phyloP scores from a whole-genome alignment of 1,140 invertebrate genomes.

The Neotoxoptera formosana region DNA sequence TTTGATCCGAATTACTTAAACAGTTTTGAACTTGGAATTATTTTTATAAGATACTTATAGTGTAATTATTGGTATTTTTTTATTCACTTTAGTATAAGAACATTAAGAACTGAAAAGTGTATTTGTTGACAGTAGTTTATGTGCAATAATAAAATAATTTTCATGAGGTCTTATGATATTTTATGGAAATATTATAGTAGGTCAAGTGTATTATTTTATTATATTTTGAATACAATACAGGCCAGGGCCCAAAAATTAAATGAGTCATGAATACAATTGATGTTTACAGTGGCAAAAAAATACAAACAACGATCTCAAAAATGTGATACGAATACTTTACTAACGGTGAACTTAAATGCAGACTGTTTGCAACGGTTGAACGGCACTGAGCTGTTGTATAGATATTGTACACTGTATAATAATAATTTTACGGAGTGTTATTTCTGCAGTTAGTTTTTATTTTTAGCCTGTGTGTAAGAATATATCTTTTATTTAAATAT shows the following conservation, averaged over 20 bases:
- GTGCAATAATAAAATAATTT: background rate
- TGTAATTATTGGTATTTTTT: background rate
- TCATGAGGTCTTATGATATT: no score
- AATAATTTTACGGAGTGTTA: background rate
- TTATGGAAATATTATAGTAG: background rate
- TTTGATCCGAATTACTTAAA: background rate
- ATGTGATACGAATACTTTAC: background rate
- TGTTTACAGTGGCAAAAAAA: no score
- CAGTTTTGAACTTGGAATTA: conserved; percentile 2
- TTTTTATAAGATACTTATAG: background rate
- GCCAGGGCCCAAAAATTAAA: no score
- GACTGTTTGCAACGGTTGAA: no score
- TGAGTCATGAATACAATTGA: no score
- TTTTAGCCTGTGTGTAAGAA: background rate
- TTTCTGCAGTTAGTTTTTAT: background rate
- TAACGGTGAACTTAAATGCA: background rate
- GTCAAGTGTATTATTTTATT: background rate
- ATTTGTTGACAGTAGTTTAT: background rate
- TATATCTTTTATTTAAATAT: background rate
- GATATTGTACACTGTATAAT: background rate
- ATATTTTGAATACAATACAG: no score
- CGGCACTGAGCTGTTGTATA: background rate
- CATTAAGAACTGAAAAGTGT: background rate
- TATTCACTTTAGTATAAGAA: background rate
- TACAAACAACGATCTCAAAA: no score